Percentiles rank a stretch among this genome's conserved stretches.
These are phyloP conservation scores for Cassiopea andromeda DNA, from an alignment of 30 jellyfish, hydroid and myxozoan species.

Conservation along the genomic window DNA sequence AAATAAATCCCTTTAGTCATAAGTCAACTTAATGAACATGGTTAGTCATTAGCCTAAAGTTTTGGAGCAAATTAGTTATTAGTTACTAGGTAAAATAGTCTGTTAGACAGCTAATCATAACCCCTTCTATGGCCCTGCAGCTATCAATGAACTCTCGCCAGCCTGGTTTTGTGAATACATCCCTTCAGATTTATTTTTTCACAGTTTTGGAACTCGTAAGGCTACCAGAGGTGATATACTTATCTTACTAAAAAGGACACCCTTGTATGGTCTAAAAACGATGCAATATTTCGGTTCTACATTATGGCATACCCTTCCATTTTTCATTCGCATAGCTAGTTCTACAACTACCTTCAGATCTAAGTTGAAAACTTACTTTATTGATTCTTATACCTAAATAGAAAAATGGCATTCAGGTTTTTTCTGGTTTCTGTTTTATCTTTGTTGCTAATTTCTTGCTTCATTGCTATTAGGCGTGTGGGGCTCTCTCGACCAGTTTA, in stretches of 20 bases:
- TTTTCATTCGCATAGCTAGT: constrained; percentile 35
- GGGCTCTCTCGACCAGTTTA: background rate
- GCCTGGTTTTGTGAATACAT: background rate
- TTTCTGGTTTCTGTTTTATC: background rate
- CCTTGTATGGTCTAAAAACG: constrained; percentile 11
- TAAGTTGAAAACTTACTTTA: constrained; percentile 33
- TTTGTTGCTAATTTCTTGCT: background rate
- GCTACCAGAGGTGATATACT: background rate
- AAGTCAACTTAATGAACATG: no score
- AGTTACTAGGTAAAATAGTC: no score
- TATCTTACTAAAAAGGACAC: background rate
- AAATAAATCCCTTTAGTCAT: no score
- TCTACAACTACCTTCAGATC: constrained; percentile 34
- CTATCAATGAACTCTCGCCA: background rate
- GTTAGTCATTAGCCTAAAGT: no score
- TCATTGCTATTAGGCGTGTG: background rate
- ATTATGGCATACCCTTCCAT: constrained; percentile 8
- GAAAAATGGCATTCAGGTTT: background rate
- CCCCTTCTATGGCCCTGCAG: no score
- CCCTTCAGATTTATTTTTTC: background rate
- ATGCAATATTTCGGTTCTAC: constrained; percentile 1
- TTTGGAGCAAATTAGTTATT: no score
- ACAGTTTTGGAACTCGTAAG: background rate
- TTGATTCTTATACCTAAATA: constrained; percentile 7
- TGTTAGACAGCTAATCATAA: no score